Evolutionary conservation across 2,797 vertebrate species (phyloP), one percentile per base, ranked within the genome.

Genomic region (Borostomias antarcticus): DNA sequence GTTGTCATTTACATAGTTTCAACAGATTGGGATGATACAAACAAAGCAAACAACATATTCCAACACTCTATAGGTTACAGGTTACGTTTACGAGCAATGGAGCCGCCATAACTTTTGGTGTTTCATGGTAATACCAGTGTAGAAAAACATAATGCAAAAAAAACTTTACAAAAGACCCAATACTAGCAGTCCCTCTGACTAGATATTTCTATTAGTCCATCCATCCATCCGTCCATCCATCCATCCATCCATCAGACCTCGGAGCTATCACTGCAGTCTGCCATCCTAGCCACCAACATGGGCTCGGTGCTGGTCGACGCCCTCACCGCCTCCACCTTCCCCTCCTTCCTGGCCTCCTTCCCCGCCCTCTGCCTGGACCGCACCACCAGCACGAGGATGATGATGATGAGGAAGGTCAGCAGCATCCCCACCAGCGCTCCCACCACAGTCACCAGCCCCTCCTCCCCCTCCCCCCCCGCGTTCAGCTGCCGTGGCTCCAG

Each of bases 191-290:
- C 30, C 17, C n/a, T 57, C 54, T 35, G 19, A 19, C 19, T 2
- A 57, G 3, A 10, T 35, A 5, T 23, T 1, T 19, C 21, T 35
- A 30, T 74, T 56, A 54, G 33, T 45, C 32, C 1, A 3, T 75
- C 54, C 69, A 76, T 86, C 82, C 80, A 67, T 72, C 51, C 70
- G 53, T 78, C 60, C 66, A 29, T 69, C 43, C 45, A 28, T n/a
- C 9, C 15, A 30, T 69, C 52, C 30, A 30, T 13, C 28, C 47
- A 47, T 98, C 93, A 98, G 77, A 98, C 96, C 79, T 98, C 97
- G 0, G 96, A 97, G 87, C 96, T 95, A 85, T 98, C 91, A 0
- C 86, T 84, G 76, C 81, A 86, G 73, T 88, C 87, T 35, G 88
- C 92, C 87, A 89, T 92, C 54, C 82, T 88, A 67, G 92, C 85